Conservation (phyloP, 2,797 vertebrate genomes). For the Monodelphis domestica region DNA sequence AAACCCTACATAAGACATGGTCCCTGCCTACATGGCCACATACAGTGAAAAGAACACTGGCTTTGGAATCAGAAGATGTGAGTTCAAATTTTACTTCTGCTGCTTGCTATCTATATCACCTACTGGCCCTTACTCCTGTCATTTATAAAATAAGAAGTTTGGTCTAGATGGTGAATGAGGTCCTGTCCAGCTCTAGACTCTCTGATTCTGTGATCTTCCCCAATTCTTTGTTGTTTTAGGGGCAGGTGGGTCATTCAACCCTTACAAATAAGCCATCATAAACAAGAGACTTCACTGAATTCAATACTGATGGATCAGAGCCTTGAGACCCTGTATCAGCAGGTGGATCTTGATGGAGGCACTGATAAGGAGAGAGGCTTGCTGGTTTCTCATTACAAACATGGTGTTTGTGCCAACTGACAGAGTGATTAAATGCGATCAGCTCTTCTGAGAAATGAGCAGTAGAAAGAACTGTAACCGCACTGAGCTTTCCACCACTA, state of each 20-base stretch:
- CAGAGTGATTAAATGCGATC: constrained; percentile 75
- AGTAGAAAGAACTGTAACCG: constrained; percentile 70
- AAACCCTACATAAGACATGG: background rate
- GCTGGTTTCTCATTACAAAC: constrained; percentile 77
- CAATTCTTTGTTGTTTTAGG: constrained; percentile 55
- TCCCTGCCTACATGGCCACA: background rate
- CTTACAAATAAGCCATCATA: constrained; percentile 69
- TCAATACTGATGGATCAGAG: constrained; percentile 59
- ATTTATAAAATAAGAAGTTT: background rate
- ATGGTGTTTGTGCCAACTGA: constrained; percentile 77
- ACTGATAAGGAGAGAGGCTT: constrained; percentile 74
- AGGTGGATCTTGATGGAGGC: constrained; percentile 65
- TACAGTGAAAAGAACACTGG: background rate
- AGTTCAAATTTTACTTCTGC: background rate
- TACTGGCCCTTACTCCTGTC: background rate
- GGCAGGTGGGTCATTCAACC: constrained; percentile 37
- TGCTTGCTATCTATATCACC: background rate
- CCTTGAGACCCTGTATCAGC: constrained; percentile 47
- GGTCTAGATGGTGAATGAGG: background rate
- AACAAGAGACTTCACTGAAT: constrained; percentile 71
- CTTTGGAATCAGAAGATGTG: background rate
- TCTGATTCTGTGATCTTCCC: background rate
- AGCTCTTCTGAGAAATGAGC: constrained; percentile 83
- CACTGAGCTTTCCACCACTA: constrained; percentile 63
- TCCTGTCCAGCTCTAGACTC: constrained; percentile 3